Percentiles rank a stretch among this genome's conserved stretches.
Conservation (phyloP, 2,113 vertebrate species). For the Oryzias melastigma region DNA sequence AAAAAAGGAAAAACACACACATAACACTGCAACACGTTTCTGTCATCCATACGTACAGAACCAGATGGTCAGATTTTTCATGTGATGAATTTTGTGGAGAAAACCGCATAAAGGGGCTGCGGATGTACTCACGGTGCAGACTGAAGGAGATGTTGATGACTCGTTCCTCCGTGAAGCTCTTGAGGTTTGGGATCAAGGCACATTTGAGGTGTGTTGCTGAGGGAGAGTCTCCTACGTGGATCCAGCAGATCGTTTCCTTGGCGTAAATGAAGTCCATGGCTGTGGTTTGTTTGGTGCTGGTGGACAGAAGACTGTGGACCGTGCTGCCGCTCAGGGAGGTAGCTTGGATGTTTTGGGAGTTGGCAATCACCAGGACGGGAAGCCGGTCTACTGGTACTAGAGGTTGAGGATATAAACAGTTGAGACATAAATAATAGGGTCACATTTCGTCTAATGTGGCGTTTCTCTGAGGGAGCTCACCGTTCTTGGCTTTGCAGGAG, state of each 20-base stretch:
- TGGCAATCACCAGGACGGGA: constrained; percentile 91
- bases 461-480: constrained; percentile 60
- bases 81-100: too few species aligned
- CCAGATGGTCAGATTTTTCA: neutral
- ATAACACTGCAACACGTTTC: neutral
- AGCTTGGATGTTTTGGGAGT: constrained; percentile 96
- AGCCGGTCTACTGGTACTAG: constrained; percentile 89
- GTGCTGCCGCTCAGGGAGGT: constrained; percentile 88
- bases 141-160: constrained; percentile 96
- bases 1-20: neutral
- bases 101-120: neutral
- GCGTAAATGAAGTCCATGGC: constrained; percentile 97
- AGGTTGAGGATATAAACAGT: constrained; percentile 6
- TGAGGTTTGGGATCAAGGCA: constrained; percentile 92
- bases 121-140: constrained; percentile 88
- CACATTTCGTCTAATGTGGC: neutral
- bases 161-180: constrained; percentile 88
- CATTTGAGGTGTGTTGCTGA: constrained; percentile 90
- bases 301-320: constrained; percentile 85
- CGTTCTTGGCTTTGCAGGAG: constrained; percentile 97
- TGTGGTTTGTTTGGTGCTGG: constrained; percentile 92
- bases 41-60: neutral
- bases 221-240: constrained; percentile 89
- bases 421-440: neutral
- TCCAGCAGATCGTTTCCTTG: constrained; percentile 94